Base-by-base conservation (phyloP, 2,888 invertebrate species). In the Aphidius colemani region DNA sequence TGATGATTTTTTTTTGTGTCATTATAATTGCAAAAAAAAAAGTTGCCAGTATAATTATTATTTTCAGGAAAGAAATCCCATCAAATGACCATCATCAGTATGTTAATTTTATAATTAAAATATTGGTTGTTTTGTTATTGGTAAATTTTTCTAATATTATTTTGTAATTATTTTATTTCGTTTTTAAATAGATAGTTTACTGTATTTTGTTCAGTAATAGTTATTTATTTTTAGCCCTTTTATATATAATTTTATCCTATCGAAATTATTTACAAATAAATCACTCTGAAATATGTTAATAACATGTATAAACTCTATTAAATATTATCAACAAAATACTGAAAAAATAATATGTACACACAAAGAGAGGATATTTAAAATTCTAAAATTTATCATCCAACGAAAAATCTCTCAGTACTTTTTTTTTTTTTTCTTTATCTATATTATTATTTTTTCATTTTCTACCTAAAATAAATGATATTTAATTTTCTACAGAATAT, bases 241-340 rank as follows among this genome's bases (percentile, higher is more conserved):
- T 55, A 53, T 56, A 53, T 56, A 55, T 53, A 55, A 9, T 51
- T 59, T 45, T 48, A 53, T 61, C 65, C 62, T 63, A 67, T 65
- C 58, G 66, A 62, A 55, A 62, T 66, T 71, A 68, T 70, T 63
- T 72, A 70, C 70, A 70, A 70, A 72, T 71, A 72, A 72, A 72
- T 71, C 69, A 71, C 70, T 71, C 69, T 71, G 64, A 69, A 69
- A 69, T 68, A 70, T 69, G 67, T 70, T 61, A 70, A 72, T 71
- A 72, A 72, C 70, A 71, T 72, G 69, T 69, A 72, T 72, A 72
- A 70, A 72, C 72, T 72, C 72, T 72, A 69, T 72, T 72, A 72
- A 72, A 69, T 62, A 69, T 70, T 69, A 70, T 70, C 70, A 72
- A 71, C 72, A 70, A 67, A 72, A 72, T 72, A 72, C 72, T 72